Conservation (phyloP, 1,140 invertebrate species). For the Zaprionus nigranus region DNA sequence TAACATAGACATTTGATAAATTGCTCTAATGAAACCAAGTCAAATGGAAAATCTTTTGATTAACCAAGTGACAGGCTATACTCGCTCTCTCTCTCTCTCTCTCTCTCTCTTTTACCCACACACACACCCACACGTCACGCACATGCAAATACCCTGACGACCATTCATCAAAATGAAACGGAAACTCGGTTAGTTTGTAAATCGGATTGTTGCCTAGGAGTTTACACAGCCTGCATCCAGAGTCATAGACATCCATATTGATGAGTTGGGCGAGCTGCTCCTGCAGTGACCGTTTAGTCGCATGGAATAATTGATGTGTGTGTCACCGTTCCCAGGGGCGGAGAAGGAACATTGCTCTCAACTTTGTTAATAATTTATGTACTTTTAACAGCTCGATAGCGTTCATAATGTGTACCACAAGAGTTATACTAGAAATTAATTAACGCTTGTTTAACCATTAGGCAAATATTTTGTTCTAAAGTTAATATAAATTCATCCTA, state of each 20-base stretch:
- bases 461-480: background rate
- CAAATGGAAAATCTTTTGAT: slow-evolving; percentile 80
- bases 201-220: slow-evolving; percentile 16
- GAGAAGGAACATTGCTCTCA: background rate
- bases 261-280: slow-evolving; percentile 17
- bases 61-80: slow-evolving; percentile 49
- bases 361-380: slow-evolving; percentile 13
- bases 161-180: slow-evolving; percentile 44
- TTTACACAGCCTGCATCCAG: slow-evolving; percentile 10
- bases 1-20: slow-evolving; percentile 59
- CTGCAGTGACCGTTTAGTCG: slow-evolving; percentile 27
- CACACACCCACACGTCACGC: background rate
- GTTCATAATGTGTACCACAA: background rate
- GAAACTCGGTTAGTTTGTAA: slow-evolving; percentile 28
- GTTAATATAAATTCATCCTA: too few relatives aligned
- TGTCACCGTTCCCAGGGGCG: slow-evolving; percentile 2
- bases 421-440: background rate
- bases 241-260: slow-evolving; percentile 26
- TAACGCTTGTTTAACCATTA: background rate
- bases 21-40: slow-evolving; percentile 74
- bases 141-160: slow-evolving; percentile 7
- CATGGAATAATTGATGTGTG: slow-evolving; percentile 27
- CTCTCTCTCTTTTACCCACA: too few relatives aligned
- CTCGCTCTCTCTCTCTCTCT: background rate
- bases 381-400: background rate